Conservation (phyloP, 2,797 vertebrate genomes). For the Sarcophilus harrisii region DNA sequence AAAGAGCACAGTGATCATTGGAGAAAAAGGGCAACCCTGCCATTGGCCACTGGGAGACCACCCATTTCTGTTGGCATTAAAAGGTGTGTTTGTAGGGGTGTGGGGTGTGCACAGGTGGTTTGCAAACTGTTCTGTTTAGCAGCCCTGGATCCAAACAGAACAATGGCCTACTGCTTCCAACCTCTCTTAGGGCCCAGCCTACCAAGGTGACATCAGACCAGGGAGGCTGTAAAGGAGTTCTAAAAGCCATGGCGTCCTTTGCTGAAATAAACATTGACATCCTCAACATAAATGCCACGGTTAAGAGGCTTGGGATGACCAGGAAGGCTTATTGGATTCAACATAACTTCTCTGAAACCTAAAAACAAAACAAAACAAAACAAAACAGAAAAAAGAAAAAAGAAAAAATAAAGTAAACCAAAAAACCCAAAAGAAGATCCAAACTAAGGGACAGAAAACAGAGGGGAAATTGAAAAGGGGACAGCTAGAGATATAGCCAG, state of each 20-base stretch:
- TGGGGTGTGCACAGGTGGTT: slow-evolving; percentile 79
- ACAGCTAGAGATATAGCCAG: slow-evolving; percentile 52
- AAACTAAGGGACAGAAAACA: slow-evolving; percentile 86
- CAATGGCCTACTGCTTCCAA: slow-evolving; percentile 84
- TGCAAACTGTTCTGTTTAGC: slow-evolving; percentile 84
- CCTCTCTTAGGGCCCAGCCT: slow-evolving; percentile 88
- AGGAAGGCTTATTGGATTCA: slow-evolving; percentile 92
- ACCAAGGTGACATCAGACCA: slow-evolving; percentile 87
- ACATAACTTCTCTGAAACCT: slow-evolving; percentile 93
- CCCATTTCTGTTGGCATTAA: slow-evolving; percentile 82
- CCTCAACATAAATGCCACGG: slow-evolving; percentile 91
- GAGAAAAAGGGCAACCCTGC: slow-evolving; percentile 85
- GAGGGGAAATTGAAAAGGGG: slow-evolving; percentile 64
- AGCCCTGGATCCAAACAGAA: slow-evolving; percentile 87
- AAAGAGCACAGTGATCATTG: slow-evolving; percentile 85
- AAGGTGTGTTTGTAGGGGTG: slow-evolving; percentile 58
- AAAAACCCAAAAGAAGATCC: slow-evolving; percentile 87
- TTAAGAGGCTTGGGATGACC: slow-evolving; percentile 92
- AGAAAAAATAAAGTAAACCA: slow-evolving; percentile 89
- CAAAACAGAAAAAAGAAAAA: slow-evolving; percentile 89
- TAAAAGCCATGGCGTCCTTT: slow-evolving; percentile 93
- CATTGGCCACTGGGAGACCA: slow-evolving; percentile 74
- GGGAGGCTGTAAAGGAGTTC: slow-evolving; percentile 87
- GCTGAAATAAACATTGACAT: slow-evolving; percentile 93
- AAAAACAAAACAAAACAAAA: slow-evolving; percentile 86